Conservation (phyloP, 2,113 vertebrate species). For the Petrocephalus zakoni region DNA sequence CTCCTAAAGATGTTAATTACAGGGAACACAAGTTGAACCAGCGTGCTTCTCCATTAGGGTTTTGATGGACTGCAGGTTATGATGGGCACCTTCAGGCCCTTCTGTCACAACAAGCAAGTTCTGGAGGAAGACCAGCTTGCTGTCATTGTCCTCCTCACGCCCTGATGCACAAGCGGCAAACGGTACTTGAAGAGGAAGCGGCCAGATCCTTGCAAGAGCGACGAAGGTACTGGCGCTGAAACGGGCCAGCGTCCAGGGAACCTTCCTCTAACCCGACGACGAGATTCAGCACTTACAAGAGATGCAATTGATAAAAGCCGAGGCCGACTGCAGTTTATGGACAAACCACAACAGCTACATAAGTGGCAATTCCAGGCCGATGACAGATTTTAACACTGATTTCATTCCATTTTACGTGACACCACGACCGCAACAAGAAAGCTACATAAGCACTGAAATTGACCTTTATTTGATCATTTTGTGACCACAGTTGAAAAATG, state of each 20-base stretch:
- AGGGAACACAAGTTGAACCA: background rate
- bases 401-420: background rate
- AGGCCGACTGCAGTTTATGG: background rate
- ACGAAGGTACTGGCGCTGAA: background rate
- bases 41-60: background rate
- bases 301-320: background rate
- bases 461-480: background rate
- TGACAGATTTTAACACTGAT: background rate
- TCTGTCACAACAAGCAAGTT: background rate
- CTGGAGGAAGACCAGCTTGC: background rate
- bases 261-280: background rate
- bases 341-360: background rate
- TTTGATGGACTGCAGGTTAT: background rate
- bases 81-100: background rate
- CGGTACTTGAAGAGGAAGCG: background rate
- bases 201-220: background rate
- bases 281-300: background rate
- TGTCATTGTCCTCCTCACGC: background rate
- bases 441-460: background rate
- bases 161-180: background rate
- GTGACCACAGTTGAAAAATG: background rate
- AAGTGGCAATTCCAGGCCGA: background rate
- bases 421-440: background rate
- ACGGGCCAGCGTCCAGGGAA: background rate
- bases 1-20: background rate